Base-by-base conservation (phyloP, 2,797 vertebrate species). In the Dendrocincla tyrannina region DNA sequence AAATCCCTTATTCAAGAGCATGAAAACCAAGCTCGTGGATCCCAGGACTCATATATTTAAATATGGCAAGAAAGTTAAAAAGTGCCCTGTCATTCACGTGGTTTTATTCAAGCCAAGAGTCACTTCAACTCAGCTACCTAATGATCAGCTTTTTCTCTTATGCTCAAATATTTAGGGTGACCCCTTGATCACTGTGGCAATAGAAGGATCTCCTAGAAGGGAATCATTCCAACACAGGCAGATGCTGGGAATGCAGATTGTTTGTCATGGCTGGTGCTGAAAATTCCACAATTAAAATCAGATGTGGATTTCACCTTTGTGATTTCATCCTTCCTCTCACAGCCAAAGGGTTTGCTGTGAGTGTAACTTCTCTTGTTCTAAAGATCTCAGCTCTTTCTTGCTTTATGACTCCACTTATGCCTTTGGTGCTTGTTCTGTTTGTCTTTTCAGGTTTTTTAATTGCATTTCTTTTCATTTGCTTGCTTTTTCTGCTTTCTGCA, bases 121-220 rank as follows among this genome's bases (percentile, higher is more conserved):
- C 56, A 74, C 10, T 46, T 77, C 30, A 46, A 5, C 17, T 63
- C 35, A 18, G 3, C 9, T 42, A 17, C 17, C 5, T 58, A n/a
- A 35, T 0, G 2, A 41, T 39, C 20, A 25, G 3, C 2, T 2
- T 49, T 37, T 24, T 14, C 12, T 60, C 41, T 7, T 15, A 5
- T 13, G 17, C 13, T 72, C 8, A 33, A 33, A 5, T 35, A 24
- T 55, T 64, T 35, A 22, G 58, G 13, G 9, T 69, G 68, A 47
- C 8, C 7, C 28, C 69, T 11, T 19, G 15, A 17, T 44, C 0
- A 2, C 10, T 44, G 35, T 58, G 67, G 42, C 83, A 80, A 10
- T 2, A 28, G 1, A 13, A 73, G 1, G 11, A 11, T 30, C 67
- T 80, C 27, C 64, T 74, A 15, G 46, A 77, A 35, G 25, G 30